Base-by-base conservation (phyloP, 2,888 invertebrate species). In the Conops quadrifasciatus region DNA sequence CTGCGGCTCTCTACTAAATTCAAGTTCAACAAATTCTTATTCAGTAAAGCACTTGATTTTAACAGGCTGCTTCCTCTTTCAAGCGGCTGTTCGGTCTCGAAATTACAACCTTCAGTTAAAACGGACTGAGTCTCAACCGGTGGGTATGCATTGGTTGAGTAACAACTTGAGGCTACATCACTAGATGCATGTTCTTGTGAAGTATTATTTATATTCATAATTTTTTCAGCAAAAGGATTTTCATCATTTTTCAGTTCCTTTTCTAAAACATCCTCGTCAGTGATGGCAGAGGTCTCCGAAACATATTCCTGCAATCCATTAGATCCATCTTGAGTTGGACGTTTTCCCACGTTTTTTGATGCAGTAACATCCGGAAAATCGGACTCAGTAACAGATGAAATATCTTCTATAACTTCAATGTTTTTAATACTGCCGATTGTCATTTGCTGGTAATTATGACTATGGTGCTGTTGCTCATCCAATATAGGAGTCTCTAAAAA, bases 91-190 rank as follows among this genome's bases (percentile, higher is more conserved):
- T 86, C 86, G 30, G 79, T 81, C 71, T 86, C 86, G 74, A 84
- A 86, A 73, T 86, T 86, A 11, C 81, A 79, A n/a, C 86, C 80
- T 75, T 86, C 86, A 67, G 86, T 83, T 72, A 83, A 81, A 78
- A 85, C 86, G 15, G 84, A 84, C 78, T 85, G 82, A 68, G 86
- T 85, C 72, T 86, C 84, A 45, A 83, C 81, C 60, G 81, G 76
- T 26, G 77, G 73, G 4, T 77, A 70, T 49, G 69, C 62, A 74
- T 69, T 67, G 59, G 24, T 11, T 70, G 43, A 4, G 67, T 71
- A 58, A 21, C 71, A 72, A 67, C 68, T 71, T 21, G 74, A 74
- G 15, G 69, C 68, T 58, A 53, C 43, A 67, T 59, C 65, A 36
- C 47, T 28, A 7, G 51, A 26, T 21, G 28, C 15, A 24, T 51